Conservation (phyloP, 2,797 vertebrate genomes). For the Myripristis jacobus region DNA sequence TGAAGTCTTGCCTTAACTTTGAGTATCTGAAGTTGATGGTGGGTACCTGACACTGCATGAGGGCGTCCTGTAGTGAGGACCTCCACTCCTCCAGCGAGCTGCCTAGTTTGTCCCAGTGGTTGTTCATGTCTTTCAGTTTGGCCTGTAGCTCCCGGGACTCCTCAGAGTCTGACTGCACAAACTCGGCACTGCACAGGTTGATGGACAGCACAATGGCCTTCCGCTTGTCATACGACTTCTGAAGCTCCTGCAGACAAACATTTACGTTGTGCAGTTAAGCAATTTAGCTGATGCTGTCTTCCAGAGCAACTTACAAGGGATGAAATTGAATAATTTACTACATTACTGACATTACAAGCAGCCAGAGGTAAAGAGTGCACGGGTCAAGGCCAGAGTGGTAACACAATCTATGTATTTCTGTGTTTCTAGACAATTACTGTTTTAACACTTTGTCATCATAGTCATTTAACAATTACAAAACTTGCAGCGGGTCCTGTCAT, state of each 20-base stretch:
- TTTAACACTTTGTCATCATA: too few species aligned
- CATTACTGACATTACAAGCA: neutral
- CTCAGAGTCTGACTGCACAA: slow-evolving; percentile 85
- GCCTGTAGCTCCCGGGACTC: slow-evolving; percentile 87
- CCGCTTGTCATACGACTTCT: slow-evolving; percentile 92
- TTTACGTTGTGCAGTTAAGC: slow-evolving; percentile 4
- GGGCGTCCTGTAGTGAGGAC: slow-evolving; percentile 87
- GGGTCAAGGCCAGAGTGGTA: too few species aligned
- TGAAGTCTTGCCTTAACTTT: neutral
- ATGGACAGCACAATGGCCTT: slow-evolving; percentile 96
- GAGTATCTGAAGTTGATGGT: neutral
- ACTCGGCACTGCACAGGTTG: slow-evolving; percentile 94
- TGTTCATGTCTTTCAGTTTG: slow-evolving; percentile 92
- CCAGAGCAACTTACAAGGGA: neutral
- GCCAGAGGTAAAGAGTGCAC: too few species aligned
- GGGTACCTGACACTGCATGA: slow-evolving; percentile 95
- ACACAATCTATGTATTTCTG: too few species aligned
- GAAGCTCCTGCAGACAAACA: slow-evolving; percentile 87
- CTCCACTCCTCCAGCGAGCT: slow-evolving; percentile 90
- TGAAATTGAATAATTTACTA: neutral
- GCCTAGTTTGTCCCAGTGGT: slow-evolving; percentile 91
- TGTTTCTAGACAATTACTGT: too few species aligned
- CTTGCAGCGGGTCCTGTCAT: too few species aligned
- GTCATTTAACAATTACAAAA: too few species aligned
- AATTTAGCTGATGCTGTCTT: neutral